Base-by-base conservation (phyloP, 2,113 vertebrate genomes). In the Oophaga pumilio region DNA sequence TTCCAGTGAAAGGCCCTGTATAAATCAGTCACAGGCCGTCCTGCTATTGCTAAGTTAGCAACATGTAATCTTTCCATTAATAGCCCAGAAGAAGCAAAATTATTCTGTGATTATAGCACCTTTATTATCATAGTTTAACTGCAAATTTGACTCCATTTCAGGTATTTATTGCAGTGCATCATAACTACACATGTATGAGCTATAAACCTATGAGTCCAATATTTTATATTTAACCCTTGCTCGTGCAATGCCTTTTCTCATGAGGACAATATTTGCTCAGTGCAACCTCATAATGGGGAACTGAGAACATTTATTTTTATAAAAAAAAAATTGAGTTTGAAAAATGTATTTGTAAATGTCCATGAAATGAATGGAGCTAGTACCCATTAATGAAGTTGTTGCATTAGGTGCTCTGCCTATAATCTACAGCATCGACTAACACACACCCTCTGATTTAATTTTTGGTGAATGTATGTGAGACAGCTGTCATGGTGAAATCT, bases 401-500 rank as follows among this genome's bases (percentile, higher is more conserved):
- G 84, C 6, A 50, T 66, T 79, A 79, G 85, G 74, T 79, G 33
- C 73, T 15, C 57, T 56, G 85, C 17, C 85, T 68, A 68, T 87
- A 71, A 71, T 86, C 43, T 80, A 79, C 11, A 33, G 50, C 53
- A 10, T 56, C 56, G 57, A 69, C 80, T 84, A 60, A 88, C 71
- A 33, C 43, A 71, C 59, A 53, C 80, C 74, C 56, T 76, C 69
- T 84, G 87, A 62, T 77, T 83, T 84, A 73, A 50, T 84, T 77
- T 77, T 87, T 62, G 60, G 77, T 84, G 80, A 84, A 50, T 74
- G 68, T 22, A 12, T 88, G 87, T 84, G 87, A 68, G n/a, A 49
- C 77, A 64, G 57, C 86, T 82, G 81, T 88, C 87, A 88, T 78
- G 59, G 81, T 26, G 71, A 88, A 77, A 88, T 88, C 80, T 88